Evolutionary conservation across 2,797 vertebrate genomes (phyloP), one percentile per base, ranked within the genome.

Genomic region (Trematomus bernacchii): DNA sequence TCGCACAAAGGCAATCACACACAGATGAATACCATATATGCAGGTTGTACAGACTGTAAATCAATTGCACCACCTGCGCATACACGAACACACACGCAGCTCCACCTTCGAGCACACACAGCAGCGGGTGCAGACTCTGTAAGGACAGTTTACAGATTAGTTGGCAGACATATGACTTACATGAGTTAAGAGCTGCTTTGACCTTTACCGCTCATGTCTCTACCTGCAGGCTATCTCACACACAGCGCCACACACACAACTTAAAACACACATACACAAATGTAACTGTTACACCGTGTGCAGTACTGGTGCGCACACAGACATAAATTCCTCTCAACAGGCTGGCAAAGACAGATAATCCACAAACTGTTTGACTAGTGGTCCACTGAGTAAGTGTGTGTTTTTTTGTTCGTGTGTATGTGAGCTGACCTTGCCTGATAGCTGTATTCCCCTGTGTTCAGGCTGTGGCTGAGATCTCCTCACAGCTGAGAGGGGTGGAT

Each of bases 101-200:
- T 69, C 19, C 51, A 57, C 23, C 15, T 33, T n/a, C 1, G 10
- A 66, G 51, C 59, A 69, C 55, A 78, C 69, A 80, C 67, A 70
- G 44, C 73, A 74, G 74, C 86, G 88, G 82, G 77, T 73, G 71
- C 65, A 27, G 54, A 72, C 82, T 84, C 87, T 91, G 85, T 82
- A 85, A 89, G 87, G 89, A 91, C 85, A 84, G 88, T 76, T 93
- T 87, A 90, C 82, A 90, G 87, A 89, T 80, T 80, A 83, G 76
- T 80, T 85, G 80, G 71, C 55, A 85, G 80, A 90, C 73, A 59
- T 82, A 87, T 88, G 83, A 91, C 71, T 84, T 88, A 85, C 85
- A 86, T 75, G 81, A 89, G 81, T 92, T 93, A 94, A 94, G 88
- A 92, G 89, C 87, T 91, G 86, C 80, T 94, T 92, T 94, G 93